Conservation (phyloP, 2,113 vertebrate genomes). For the Phrynosoma platyrhinos region DNA sequence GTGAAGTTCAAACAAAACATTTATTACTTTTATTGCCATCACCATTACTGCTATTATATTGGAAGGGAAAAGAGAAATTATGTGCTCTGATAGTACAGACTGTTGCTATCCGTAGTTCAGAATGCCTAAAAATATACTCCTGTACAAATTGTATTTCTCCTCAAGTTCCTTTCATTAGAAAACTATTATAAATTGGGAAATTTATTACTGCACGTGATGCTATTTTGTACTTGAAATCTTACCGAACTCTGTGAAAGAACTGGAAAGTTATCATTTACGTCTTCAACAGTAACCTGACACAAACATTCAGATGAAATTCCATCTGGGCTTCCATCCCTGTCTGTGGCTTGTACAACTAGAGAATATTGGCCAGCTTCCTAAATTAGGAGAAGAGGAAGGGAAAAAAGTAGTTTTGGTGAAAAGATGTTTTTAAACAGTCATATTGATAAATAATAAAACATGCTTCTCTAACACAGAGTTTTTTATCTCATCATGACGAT, state of each 20-base stretch:
- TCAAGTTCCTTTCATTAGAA: neutral
- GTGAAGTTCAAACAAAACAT: neutral
- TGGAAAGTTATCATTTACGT: slow-evolving; percentile 96
- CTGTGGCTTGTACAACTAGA: slow-evolving; percentile 81
- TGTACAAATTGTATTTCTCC: neutral
- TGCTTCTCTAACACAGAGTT: neutral
- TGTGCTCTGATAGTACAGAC: neutral
- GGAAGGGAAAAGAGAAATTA: neutral
- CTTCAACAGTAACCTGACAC: slow-evolving; percentile 82
- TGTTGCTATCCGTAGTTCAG: neutral
- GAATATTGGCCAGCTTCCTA: slow-evolving; percentile 84
- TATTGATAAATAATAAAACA: neutral
- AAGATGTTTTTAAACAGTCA: neutral
- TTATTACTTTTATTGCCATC: neutral
- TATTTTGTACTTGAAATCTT: slow-evolving; percentile 57
- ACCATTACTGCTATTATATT: neutral
- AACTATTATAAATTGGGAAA: neutral
- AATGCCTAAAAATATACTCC: neutral
- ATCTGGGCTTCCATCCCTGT: slow-evolving; percentile 78
- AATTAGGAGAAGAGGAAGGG: slow-evolving; percentile 52
- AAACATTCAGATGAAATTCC: slow-evolving; percentile 80
- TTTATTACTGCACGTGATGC: neutral
- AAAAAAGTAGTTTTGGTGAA: slow-evolving; percentile 4
- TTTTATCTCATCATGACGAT: neutral
- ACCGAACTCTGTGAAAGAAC: slow-evolving; percentile 84